Conservation (phyloP, 2,797 vertebrate genomes). For the Nyctalus aviator region DNA sequence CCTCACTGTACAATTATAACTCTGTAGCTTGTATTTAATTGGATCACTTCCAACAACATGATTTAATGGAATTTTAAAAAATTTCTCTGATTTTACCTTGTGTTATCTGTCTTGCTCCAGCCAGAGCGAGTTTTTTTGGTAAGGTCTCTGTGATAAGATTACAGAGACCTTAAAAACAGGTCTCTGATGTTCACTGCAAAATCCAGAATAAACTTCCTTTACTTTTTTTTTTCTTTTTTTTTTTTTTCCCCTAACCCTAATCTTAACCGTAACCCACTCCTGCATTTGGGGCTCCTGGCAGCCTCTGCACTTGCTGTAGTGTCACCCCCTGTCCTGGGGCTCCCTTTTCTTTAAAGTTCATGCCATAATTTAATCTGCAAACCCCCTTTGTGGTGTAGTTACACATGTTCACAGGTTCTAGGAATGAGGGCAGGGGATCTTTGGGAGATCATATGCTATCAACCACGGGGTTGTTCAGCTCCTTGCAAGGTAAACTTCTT, state of each 20-base stretch:
- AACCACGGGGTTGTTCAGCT: neutral
- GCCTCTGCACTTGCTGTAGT: no score
- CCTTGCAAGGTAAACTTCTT: constrained; percentile 1
- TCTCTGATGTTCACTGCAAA: neutral
- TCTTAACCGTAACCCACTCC: no score
- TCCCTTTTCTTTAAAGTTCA: neutral
- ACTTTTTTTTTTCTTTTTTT: neutral
- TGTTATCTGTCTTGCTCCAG: neutral
- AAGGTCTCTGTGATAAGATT: neutral
- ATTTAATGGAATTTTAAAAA: neutral
- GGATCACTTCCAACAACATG: neutral
- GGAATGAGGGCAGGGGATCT: rapidly evolving
- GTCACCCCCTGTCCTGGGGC: no score
- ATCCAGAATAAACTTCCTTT: neutral
- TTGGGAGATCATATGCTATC: neutral
- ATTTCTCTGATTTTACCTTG: neutral
- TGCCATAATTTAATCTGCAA: neutral
- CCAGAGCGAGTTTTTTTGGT: neutral
- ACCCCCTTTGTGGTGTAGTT: neutral
- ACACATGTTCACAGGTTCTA: neutral
- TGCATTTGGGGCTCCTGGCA: no score
- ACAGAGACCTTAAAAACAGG: no score
- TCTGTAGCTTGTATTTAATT: neutral
- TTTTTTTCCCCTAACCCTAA: no score
- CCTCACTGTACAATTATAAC: neutral